Evolutionary conservation across 2,797 vertebrate genomes (phyloP), one percentile per base, ranked within the genome.

Genomic region (Tiaroga cobitis): DNA sequence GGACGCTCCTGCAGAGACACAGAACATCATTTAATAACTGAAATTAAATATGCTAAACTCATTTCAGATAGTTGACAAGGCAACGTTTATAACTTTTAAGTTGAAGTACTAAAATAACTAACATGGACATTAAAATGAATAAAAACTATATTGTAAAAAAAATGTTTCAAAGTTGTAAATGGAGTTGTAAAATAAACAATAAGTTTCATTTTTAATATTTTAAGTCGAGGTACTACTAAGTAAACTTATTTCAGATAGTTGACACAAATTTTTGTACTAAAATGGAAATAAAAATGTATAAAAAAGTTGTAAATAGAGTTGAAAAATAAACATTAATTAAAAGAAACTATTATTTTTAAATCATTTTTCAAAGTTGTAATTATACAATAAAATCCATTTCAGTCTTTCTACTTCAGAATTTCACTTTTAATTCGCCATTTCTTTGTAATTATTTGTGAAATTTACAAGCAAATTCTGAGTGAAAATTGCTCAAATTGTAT

Each of bases 1-100:
- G 90, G 98, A 99, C 9, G 96, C 94, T 83, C 96, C 98, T 99
- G 88, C 1, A 39, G 15, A 21, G 5, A 49, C 15, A 49, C 37
- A 37, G 5, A 34, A 37, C 37, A 1, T 37, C 37, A 37, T 37
- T 37, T 37, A 37, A 37, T 37, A 37, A 37, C 37, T 37, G 3
- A 4, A 37, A 5, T 4, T 0, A 16, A 4, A 46, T 15, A 5
- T 15, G 43, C 0, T 46, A 5, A 46, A 46, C 46, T 49, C 46
- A 5, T 0, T 46, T 46, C 4, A 46, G 13, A 16, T 16, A 0
- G 15, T 46, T 1, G 43, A 1, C 13, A 5, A 15, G 41, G 10
- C 41, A 11, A 43, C 9, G 41, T 43, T 43, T 43, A 43, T 5
- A 46, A 16, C 46, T 46, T 46, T 54, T 19, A 54, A 54, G 18